Base-by-base conservation (phyloP, 2,797 vertebrate genomes). In the Artibeus lituratus region DNA sequence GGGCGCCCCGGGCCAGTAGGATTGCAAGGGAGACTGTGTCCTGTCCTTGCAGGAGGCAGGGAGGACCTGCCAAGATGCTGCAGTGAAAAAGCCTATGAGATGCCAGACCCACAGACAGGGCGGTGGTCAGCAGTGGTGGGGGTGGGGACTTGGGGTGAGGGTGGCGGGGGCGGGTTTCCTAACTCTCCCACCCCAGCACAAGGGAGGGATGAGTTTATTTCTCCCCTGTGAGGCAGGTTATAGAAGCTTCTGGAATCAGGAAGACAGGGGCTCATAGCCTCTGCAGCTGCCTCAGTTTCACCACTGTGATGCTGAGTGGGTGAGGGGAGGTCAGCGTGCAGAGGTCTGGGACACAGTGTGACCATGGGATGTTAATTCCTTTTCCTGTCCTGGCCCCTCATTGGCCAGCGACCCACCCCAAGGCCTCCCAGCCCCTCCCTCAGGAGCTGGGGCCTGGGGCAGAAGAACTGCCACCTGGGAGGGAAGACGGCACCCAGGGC, bases 201-300 rank as follows among this genome's bases (percentile, higher is more conserved):
- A 49, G 35, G 47, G 49, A 87, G 42, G 15, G 14, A 24, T 3
- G n/a, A 57, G 59, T 5, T 72, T n/a, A 39, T 35, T 88, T 81
- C 57, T 70, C 77, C 49, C 10, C 39, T 11, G 19, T 4, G 37
- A 62, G n/a, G 44, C 69, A 74, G n/a, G 21, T 29, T 76, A 39
- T 44, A n/a, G 49, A 65, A 65, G 32, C 29, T 65, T n/a, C 1
- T 2, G 51, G 21, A 55, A 42, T 18, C 81, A 87, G 42, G 55
- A 59, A 86, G 92, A 22, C 1, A 7, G 80, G 90, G 96, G 85
- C 70, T 91, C 92, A 74, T 89, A 95, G 90, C 87, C 86, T 15
- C 42, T 39, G 93, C 88, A 6, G 4, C 49, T 87, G 76, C 47
- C 57, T 83, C 37, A 29, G 39, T 74, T 6, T 49, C 37, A 37